A percentile compares a stretch with the other conserved stretches of the same genome.
These are phyloP conservation scores for Pampus argenteus DNA, from an alignment of 2,797 vertebrate genomes.

Conservation along the genomic window DNA sequence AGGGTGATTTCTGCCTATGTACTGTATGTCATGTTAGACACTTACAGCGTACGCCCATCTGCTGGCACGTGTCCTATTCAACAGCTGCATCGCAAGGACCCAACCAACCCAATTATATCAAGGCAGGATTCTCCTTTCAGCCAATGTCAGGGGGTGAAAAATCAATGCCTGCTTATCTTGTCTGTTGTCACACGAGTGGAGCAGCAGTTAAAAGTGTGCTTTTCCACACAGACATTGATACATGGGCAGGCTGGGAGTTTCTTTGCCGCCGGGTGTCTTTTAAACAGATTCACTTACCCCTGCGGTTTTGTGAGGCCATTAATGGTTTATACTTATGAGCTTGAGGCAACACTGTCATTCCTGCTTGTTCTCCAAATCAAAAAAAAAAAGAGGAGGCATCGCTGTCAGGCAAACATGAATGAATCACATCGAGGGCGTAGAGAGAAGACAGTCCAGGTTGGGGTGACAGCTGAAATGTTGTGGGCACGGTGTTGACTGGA, in stretches of 20 bases:
- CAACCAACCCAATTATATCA: slow-evolving; percentile 40
- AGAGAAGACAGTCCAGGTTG: slow-evolving; percentile 32
- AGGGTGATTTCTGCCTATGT: slow-evolving; percentile 29
- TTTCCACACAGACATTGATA: slow-evolving; percentile 46
- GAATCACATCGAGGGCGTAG: slow-evolving; percentile 31
- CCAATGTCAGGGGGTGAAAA: slow-evolving; percentile 50
- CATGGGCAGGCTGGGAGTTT: slow-evolving; percentile 38
- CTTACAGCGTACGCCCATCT: slow-evolving; percentile 35
- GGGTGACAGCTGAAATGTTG: slow-evolving; percentile 43
- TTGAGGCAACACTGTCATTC: slow-evolving; percentile 9
- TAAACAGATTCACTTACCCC: slow-evolving; percentile 44
- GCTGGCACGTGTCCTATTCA: slow-evolving; percentile 46
- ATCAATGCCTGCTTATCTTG: slow-evolving; percentile 69
- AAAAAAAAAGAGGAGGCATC: slow-evolving; percentile 17
- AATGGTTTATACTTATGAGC: slow-evolving; percentile 45
- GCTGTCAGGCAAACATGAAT: slow-evolving; percentile 47
- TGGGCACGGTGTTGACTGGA: slow-evolving; percentile 32
- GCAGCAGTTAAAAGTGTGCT: slow-evolving; percentile 38
- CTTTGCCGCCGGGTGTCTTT: slow-evolving; percentile 26
- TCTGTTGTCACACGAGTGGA: slow-evolving; percentile 51
- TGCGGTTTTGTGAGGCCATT: slow-evolving; percentile 31
- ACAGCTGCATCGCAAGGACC: slow-evolving; percentile 36
- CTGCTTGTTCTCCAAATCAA: background rate
- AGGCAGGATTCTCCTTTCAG: slow-evolving; percentile 56
- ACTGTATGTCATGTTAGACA: slow-evolving; percentile 25